phyloP scores from a whole-genome alignment of 1,140 invertebrate genomes.

The Nixonia krombeini region DNA sequence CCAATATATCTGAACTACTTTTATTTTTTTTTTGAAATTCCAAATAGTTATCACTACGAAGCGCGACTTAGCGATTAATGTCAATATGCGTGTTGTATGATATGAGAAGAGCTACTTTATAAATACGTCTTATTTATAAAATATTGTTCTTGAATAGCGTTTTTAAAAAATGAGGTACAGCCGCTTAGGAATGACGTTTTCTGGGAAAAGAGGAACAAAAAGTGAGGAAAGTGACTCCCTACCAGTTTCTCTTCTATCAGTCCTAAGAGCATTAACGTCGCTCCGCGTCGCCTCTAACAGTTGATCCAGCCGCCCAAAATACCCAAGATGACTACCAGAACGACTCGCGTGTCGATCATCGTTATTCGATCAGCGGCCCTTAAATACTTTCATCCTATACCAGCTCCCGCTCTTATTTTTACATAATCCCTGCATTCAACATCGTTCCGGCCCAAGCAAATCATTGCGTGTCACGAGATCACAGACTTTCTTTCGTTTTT shows the following conservation, averaged over 20 bases:
- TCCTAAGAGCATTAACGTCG: slow-evolving; percentile 23
- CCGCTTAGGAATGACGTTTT: slow-evolving; percentile 21
- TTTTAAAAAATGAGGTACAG: neutral
- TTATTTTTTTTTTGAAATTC: too few relatives aligned
- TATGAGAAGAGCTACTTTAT: too few relatives aligned
- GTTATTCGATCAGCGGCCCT: slow-evolving; percentile 26
- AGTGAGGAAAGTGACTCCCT: slow-evolving; percentile 25
- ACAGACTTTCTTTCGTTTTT: slow-evolving; percentile 4
- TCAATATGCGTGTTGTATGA: too few relatives aligned
- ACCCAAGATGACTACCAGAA: slow-evolving; percentile 10
- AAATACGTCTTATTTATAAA: neutral
- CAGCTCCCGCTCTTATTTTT: slow-evolving; percentile 26
- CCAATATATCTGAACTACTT: too few relatives aligned
- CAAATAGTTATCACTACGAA: too few relatives aligned
- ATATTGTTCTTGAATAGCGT: neutral
- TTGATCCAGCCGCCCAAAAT: slow-evolving; percentile 38
- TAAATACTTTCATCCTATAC: slow-evolving; percentile 23
- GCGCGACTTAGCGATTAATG: too few relatives aligned
- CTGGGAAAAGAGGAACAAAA: slow-evolving; percentile 12
- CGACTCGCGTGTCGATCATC: slow-evolving; percentile 39
- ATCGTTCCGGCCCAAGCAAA: slow-evolving; percentile 29
- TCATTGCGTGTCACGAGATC: slow-evolving; percentile 24
- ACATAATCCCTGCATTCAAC: slow-evolving; percentile 32
- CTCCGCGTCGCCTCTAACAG: slow-evolving; percentile 27
- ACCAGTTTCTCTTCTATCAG: slow-evolving; percentile 9